Evolutionary conservation across 2,797 vertebrate genomes (phyloP).

Genomic region (Semaprochilodus insignis): DNA sequence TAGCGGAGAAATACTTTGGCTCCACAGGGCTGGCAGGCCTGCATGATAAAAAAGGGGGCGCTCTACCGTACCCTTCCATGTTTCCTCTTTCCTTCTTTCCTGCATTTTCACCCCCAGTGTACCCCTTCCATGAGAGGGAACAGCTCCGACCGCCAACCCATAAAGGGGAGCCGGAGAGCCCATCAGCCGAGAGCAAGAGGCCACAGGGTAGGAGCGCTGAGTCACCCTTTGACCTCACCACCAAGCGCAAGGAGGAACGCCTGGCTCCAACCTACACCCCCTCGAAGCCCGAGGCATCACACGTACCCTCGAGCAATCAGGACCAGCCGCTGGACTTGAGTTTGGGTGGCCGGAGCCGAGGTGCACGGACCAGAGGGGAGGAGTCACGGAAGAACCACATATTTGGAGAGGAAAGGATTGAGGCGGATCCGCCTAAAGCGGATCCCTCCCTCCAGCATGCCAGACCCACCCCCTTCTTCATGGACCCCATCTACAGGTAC

Average conservation of each 20-base stretch:
- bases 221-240: slow-evolving; percentile 98
- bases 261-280: slow-evolving; percentile 76
- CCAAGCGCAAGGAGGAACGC: slow-evolving; percentile 94
- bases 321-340: slow-evolving; percentile 98
- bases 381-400: slow-evolving; percentile 85
- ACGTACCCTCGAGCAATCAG: slow-evolving; percentile 77
- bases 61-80: slow-evolving; percentile 97
- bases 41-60: slow-evolving; percentile 96
- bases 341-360: slow-evolving; percentile 89
- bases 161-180: slow-evolving; percentile 90
- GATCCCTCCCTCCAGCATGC: slow-evolving; percentile 95
- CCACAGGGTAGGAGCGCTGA: slow-evolving; percentile 85
- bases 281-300: slow-evolving; percentile 82
- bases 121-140: slow-evolving; percentile 95
- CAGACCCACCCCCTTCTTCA: slow-evolving; percentile 96
- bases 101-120: slow-evolving; percentile 96
- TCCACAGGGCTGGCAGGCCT: slow-evolving; percentile 95
- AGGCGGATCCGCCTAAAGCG: slow-evolving; percentile 81
- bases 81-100: slow-evolving; percentile 99
- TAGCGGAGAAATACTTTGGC: slow-evolving; percentile 99
- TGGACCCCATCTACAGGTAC: slow-evolving; percentile 99
- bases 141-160: slow-evolving; percentile 83
- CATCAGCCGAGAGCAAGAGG: slow-evolving; percentile 88
- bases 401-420: slow-evolving; percentile 88
- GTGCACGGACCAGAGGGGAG: slow-evolving; percentile 77